Evolutionary conservation across 2,113 vertebrate genomes (phyloP).

Genomic region (Sialia sialis): DNA sequence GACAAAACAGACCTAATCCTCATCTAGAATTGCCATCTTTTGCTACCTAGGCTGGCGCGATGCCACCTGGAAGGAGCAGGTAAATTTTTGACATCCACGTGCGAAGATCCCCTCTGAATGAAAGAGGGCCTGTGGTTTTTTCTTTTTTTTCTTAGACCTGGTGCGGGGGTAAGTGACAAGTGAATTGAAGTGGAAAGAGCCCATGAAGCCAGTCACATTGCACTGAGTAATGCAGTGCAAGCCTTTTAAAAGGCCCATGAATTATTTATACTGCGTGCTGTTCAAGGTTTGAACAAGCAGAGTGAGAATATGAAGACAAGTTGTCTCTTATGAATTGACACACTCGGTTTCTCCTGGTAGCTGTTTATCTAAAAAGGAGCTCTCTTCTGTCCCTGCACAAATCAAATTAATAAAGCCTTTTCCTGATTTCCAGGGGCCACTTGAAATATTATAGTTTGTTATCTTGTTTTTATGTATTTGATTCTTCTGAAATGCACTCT

Average conservation of each 20-base stretch:
- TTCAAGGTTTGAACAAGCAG: slow-evolving; percentile 25
- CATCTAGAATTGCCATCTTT: not conserved
- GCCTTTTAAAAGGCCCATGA: slow-evolving; percentile 39
- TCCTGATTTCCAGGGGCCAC: not conserved
- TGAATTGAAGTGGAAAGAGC: slow-evolving; percentile 45
- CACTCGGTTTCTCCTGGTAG: not conserved
- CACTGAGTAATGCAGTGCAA: slow-evolving; percentile 43
- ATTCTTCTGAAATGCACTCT: not conserved
- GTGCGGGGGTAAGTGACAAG: not conserved
- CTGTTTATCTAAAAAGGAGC: slow-evolving; percentile 40
- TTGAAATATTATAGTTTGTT: not conserved
- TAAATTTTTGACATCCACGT: not conserved
- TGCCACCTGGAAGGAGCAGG: not conserved
- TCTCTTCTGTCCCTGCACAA: not conserved
- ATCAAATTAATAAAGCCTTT: slow-evolving; percentile 21
- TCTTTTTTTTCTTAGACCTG: not conserved
- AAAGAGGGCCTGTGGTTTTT: not conserved
- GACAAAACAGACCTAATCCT: not conserved
- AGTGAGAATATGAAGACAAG: slow-evolving; percentile 37
- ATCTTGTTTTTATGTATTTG: not conserved
- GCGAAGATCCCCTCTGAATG: not conserved
- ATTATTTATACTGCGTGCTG: slow-evolving; percentile 48
- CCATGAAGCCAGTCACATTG: slow-evolving; percentile 35
- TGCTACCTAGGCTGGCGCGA: not conserved
- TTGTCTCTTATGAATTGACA: slow-evolving; percentile 37